These are phyloP conservation scores for Pogonognathellus flavescens DNA, from an alignment of 1,140 invertebrate species.

Conservation along the genomic window DNA sequence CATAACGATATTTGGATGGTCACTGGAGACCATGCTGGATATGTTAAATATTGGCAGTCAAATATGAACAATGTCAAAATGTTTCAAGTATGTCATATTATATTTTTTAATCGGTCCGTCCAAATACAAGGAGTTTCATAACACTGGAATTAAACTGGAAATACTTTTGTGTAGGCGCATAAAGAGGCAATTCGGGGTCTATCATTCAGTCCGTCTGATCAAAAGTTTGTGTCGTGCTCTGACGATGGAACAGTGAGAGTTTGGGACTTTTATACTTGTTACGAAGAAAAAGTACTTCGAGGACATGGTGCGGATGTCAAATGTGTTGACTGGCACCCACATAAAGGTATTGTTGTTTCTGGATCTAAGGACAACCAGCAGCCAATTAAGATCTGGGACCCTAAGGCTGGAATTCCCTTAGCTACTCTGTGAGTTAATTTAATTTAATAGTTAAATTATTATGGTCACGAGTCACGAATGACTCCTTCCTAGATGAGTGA, in stretches of 20 bases:
- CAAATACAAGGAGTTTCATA: too few species aligned
- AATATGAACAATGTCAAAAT: constrained; percentile 99
- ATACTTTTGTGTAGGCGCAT: constrained; percentile 78
- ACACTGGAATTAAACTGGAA: too few species aligned
- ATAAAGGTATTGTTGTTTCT: constrained; percentile 95
- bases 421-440: constrained; percentile 78
- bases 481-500: too few species aligned
- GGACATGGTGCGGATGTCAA: constrained; percentile 99
- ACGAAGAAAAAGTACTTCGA: constrained; percentile 95
- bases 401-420: constrained; percentile 90
- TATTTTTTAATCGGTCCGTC: neutral
- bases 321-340: constrained; percentile 99
- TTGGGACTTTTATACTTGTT: constrained; percentile 98
- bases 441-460: too few species aligned
- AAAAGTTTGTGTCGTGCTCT: constrained; percentile 98
- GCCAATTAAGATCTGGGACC: constrained; percentile 99
- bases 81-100: constrained; percentile 81
- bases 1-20: constrained; percentile 99
- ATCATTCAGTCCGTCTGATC: constrained; percentile 96
- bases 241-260: constrained; percentile 98
- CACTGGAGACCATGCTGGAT: constrained; percentile 97
- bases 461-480: too few species aligned
- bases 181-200: constrained; percentile 99
- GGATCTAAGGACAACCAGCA: constrained; percentile 99
- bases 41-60: constrained; percentile 99